These are phyloP conservation scores for Aramus guarauna DNA, from an alignment of 2,113 vertebrate genomes.

Conservation along the genomic window DNA sequence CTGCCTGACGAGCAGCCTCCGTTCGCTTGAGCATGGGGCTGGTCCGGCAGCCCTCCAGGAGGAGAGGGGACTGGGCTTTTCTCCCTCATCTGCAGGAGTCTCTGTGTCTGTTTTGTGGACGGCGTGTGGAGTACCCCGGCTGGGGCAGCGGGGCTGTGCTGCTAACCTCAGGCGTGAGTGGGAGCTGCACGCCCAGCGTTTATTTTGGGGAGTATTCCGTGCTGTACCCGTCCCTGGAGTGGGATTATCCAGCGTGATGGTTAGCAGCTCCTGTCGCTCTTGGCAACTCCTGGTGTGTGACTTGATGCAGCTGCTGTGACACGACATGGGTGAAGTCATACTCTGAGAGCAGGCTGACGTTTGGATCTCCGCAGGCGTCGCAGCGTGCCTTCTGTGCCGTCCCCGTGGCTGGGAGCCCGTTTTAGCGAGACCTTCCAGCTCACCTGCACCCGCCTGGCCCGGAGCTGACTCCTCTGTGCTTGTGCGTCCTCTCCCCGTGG, in stretches of 20 bases:
- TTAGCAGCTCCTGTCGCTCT: background rate
- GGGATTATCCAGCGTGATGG: fast-evolving
- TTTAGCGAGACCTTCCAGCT: background rate
- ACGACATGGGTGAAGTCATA: background rate
- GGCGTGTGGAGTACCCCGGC: fast-evolving
- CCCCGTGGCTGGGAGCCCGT: background rate
- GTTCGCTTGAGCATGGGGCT: fast-evolving
- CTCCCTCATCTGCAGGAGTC: background rate
- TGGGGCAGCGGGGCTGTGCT: background rate
- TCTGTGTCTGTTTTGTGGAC: background rate
- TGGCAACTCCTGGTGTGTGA: fast-evolving
- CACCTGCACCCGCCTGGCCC: fast-evolving
- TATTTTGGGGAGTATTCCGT: background rate
- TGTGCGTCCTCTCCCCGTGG: background rate
- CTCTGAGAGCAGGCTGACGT: background rate
- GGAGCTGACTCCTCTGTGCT: background rate
- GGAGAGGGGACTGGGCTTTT: background rate
- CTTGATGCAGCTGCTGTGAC: background rate
- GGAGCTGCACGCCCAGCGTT: background rate
- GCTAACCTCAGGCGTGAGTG: fast-evolving
- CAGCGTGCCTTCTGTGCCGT: background rate
- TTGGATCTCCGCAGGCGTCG: background rate
- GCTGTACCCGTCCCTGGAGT: fast-evolving
- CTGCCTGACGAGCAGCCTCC: background rate
- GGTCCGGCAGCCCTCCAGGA: background rate